Percentiles rank a stretch among this genome's conserved stretches.
These are phyloP conservation scores for Oophaga pumilio DNA, from an alignment of 2,113 vertebrate genomes.

Conservation along the genomic window DNA sequence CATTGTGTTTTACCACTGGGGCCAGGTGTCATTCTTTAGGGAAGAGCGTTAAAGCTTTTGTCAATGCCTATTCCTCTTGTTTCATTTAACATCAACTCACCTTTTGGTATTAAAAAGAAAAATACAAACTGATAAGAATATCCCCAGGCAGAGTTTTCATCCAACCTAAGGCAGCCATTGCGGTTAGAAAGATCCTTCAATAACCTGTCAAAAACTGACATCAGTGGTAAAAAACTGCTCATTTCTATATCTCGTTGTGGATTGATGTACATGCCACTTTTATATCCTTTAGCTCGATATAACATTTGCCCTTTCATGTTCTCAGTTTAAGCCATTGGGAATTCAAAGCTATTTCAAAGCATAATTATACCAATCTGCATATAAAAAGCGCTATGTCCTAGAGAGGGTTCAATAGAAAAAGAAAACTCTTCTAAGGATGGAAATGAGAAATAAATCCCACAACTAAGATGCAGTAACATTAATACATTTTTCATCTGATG, in stretches of 20 bases:
- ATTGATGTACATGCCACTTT: slow-evolving; percentile 66
- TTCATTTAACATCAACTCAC: slow-evolving; percentile 74
- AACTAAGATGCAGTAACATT: slow-evolving; percentile 69
- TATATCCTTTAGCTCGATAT: slow-evolving; percentile 69
- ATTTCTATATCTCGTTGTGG: slow-evolving; percentile 70
- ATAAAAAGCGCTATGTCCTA: slow-evolving; percentile 76
- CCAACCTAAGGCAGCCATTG: slow-evolving; percentile 57
- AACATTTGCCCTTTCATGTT: slow-evolving; percentile 79
- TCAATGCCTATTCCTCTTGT: slow-evolving; percentile 58
- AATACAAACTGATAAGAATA: slow-evolving; percentile 65
- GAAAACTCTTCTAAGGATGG: slow-evolving; percentile 68
- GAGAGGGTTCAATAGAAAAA: slow-evolving; percentile 65
- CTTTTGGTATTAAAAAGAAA: slow-evolving; percentile 67
- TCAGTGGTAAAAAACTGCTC: slow-evolving; percentile 64
- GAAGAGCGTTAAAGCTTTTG: slow-evolving; percentile 61
- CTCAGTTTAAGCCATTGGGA: slow-evolving; percentile 72
- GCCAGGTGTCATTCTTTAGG: slow-evolving; percentile 66
- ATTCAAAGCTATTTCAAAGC: slow-evolving; percentile 78
- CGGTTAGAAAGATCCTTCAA: slow-evolving; percentile 66
- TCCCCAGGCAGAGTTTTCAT: slow-evolving; percentile 61
- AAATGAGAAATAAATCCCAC: slow-evolving; percentile 75
- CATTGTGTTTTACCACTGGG: slow-evolving; percentile 58
- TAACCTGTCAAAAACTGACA: slow-evolving; percentile 68
- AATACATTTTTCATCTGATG: slow-evolving; percentile 71
- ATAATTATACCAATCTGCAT: slow-evolving; percentile 80